These are phyloP conservation scores for Hippolais icterina DNA, from an alignment of 2,113 vertebrate genomes.

Conservation along the genomic window DNA sequence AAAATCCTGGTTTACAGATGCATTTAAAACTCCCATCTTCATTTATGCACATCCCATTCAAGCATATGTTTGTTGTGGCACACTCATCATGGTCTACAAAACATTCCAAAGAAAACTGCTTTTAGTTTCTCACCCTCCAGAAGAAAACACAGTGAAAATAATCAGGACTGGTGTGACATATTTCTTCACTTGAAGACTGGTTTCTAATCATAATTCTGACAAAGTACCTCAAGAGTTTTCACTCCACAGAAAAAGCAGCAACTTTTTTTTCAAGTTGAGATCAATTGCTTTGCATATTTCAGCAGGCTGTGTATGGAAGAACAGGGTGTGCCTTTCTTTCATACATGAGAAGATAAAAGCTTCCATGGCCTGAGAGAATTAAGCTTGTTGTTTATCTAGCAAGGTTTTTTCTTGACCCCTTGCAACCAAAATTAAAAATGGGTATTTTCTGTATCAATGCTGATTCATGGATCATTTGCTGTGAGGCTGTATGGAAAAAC, in stretches of 20 bases:
- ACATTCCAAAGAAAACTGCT: background rate
- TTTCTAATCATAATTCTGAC: background rate
- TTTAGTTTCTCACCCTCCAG: background rate
- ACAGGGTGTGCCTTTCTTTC: background rate
- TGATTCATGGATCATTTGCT: background rate
- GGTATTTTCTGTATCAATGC: background rate
- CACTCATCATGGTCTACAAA: slow-evolving; percentile 78
- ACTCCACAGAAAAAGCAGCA: background rate
- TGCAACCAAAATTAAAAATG: background rate
- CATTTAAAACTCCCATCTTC: slow-evolving; percentile 83
- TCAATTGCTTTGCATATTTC: background rate
- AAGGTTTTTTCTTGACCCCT: background rate
- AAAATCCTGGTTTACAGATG: slow-evolving; percentile 81
- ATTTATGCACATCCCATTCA: slow-evolving; percentile 84
- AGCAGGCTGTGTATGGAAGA: background rate
- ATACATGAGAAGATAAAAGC: background rate
- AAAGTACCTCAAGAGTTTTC: background rate
- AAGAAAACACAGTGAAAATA: background rate
- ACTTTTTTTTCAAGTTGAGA: background rate
- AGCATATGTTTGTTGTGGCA: slow-evolving; percentile 77
- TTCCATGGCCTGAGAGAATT: background rate
- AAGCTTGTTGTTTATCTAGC: background rate
- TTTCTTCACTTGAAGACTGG: background rate
- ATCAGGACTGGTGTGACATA: background rate
- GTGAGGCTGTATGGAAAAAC: background rate